A percentile compares a stretch with the other conserved stretches of the same genome.
phyloP scores from a whole-genome alignment of 1,140 invertebrate species.

The Oedothorax gibbosus region DNA sequence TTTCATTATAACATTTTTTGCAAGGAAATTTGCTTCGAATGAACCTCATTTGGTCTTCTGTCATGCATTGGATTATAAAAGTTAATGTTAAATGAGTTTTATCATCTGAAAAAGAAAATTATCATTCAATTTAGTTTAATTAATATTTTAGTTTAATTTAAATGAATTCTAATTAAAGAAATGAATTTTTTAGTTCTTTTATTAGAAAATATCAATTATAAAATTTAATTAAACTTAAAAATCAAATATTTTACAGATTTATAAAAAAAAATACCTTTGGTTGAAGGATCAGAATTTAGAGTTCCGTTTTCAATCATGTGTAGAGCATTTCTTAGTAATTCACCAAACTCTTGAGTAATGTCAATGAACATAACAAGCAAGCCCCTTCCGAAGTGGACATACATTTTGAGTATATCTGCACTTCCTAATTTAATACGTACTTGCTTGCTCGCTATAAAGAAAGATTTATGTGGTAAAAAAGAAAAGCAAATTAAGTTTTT shows the following conservation, averaged over 20 bases:
- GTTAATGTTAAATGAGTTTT: slow-evolving; percentile 79
- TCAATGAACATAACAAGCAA: slow-evolving; percentile 84
- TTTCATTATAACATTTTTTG: slow-evolving; percentile 67
- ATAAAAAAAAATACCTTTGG: slow-evolving; percentile 71
- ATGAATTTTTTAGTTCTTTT: neutral
- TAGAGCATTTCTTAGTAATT: slow-evolving; percentile 76
- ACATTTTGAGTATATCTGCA: slow-evolving; percentile 14
- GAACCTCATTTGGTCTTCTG: slow-evolving; percentile 70
- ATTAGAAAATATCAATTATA: neutral
- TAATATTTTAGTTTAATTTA: too few relatives aligned
- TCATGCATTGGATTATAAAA: slow-evolving; percentile 78
- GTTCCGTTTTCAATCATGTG: slow-evolving; percentile 74
- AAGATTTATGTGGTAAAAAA: neutral
- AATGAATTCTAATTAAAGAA: neutral
- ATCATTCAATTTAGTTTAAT: neutral
- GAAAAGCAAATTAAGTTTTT: neutral
- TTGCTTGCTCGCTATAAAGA: slow-evolving; percentile 8
- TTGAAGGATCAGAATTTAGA: slow-evolving; percentile 74
- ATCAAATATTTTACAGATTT: neutral
- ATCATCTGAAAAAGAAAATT: slow-evolving; percentile 71
- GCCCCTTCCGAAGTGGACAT: slow-evolving; percentile 76
- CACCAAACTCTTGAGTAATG: slow-evolving; percentile 75
- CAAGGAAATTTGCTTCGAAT: slow-evolving; percentile 60
- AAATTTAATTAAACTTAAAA: neutral
- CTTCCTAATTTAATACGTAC: slow-evolving; percentile 6